These are phyloP conservation scores for Temnothorax longispinosus DNA, from an alignment of 1,140 invertebrate species.

Conservation along the genomic window DNA sequence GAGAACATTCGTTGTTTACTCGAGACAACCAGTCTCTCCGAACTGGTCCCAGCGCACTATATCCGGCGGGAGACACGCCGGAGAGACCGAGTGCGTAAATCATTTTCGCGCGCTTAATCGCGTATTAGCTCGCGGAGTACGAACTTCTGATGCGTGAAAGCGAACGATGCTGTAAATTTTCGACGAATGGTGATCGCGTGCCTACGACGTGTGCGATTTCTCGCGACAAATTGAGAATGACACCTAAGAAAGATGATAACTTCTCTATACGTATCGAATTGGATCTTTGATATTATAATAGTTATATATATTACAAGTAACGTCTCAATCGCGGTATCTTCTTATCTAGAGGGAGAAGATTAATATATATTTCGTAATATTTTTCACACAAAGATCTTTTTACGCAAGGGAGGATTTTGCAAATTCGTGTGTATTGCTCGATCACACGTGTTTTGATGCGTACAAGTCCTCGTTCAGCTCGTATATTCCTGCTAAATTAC, in stretches of 20 bases:
- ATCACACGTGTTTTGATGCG: not conserved
- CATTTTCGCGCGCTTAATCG: constrained; percentile 36
- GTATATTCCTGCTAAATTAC: not conserved
- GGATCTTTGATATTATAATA: not conserved
- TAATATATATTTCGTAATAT: not conserved
- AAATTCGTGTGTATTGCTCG: not conserved
- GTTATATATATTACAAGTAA: no score
- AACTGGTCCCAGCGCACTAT: not conserved
- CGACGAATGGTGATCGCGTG: not conserved
- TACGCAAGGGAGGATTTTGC: not conserved
- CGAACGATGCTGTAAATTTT: constrained; percentile 37
- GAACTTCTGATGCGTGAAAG: not conserved
- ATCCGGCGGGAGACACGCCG: not conserved
- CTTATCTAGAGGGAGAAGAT: not conserved
- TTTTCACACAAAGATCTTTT: not conserved
- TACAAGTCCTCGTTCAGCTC: not conserved
- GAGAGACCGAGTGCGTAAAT: constrained; percentile 19
- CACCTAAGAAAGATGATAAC: not conserved
- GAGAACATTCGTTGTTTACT: constrained; percentile 19
- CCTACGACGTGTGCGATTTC: not conserved
- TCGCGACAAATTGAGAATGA: not conserved
- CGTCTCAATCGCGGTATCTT: not conserved
- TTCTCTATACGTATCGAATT: not conserved
- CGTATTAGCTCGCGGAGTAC: not conserved
- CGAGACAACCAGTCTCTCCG: constrained; percentile 12